Percentiles rank a stretch among this genome's conserved stretches.
These are phyloP conservation scores for Mionectes macconnelli DNA, from an alignment of 2,113 vertebrate genomes.

Conservation along the genomic window DNA sequence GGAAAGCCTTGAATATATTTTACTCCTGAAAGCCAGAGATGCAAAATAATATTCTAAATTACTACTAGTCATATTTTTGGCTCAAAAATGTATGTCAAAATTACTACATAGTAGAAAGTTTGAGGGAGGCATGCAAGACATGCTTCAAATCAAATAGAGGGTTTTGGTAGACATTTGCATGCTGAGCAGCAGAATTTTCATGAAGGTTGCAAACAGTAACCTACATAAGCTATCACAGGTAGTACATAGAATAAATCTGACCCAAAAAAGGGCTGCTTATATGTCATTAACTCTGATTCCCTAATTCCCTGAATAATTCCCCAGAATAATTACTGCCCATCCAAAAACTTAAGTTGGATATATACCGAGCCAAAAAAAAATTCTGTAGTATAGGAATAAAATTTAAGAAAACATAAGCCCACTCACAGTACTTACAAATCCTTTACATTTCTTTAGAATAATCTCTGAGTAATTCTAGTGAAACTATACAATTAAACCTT, in stretches of 20 bases:
- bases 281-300: neutral
- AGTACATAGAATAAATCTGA: neutral
- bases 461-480: neutral
- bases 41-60: neutral
- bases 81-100: neutral
- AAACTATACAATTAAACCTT: neutral
- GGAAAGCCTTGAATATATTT: neutral
- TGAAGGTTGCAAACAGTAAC: neutral
- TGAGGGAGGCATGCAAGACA: neutral
- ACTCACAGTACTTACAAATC: neutral
- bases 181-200: neutral
- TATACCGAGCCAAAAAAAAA: neutral
- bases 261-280: neutral
- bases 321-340: neutral
- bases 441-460: neutral
- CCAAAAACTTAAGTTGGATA: neutral
- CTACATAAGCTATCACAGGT: neutral
- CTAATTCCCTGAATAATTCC: neutral
- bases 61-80: neutral
- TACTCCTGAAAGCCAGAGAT: neutral
- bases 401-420: neutral
- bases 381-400: neutral
- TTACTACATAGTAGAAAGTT: neutral
- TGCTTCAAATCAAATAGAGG: neutral
- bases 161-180: neutral